These are phyloP conservation scores for Euplexia lucipara DNA, from an alignment of 2,888 invertebrate species.

Conservation along the genomic window DNA sequence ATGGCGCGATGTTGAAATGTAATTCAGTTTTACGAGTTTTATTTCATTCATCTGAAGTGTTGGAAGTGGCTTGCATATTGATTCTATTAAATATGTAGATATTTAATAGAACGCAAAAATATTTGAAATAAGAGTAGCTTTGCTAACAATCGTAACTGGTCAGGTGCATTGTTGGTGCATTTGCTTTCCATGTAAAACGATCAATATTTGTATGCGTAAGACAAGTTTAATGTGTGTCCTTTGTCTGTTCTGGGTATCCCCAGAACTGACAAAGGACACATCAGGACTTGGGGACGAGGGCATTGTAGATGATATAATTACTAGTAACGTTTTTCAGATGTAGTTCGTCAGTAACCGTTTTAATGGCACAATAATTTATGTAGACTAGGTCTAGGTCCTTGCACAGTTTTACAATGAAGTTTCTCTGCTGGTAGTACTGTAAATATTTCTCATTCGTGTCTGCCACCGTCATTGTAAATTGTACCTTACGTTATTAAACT, in stretches of 20 bases:
- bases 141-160: constrained; percentile 42
- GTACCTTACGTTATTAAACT: constrained; percentile 71
- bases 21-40: constrained; percentile 27
- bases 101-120: constrained; percentile 37
- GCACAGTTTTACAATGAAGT: constrained; percentile 68
- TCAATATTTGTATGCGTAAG: constrained; percentile 52
- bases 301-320: constrained; percentile 16
- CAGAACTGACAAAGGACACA: too few species aligned
- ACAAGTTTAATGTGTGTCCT: constrained; percentile 43
- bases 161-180: constrained; percentile 50
- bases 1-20: constrained; percentile 14
- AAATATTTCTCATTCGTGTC: constrained; percentile 59
- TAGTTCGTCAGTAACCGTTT: constrained; percentile 38
- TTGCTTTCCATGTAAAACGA: constrained; percentile 57
- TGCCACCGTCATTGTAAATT: constrained; percentile 66
- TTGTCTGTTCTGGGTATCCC: too few species aligned
- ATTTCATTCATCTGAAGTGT: constrained; percentile 19
- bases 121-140: constrained; percentile 41
- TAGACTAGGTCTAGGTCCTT: constrained; percentile 70
- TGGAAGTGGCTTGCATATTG: constrained; percentile 16
- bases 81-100: too few species aligned
- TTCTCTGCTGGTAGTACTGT: constrained; percentile 63
- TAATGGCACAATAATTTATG: constrained; percentile 62
- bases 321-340: constrained; percentile 17
- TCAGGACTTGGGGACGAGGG: constrained; percentile 10